phyloP scores from a whole-genome alignment of 2,888 invertebrate genomes.

The Athalia cordata region DNA sequence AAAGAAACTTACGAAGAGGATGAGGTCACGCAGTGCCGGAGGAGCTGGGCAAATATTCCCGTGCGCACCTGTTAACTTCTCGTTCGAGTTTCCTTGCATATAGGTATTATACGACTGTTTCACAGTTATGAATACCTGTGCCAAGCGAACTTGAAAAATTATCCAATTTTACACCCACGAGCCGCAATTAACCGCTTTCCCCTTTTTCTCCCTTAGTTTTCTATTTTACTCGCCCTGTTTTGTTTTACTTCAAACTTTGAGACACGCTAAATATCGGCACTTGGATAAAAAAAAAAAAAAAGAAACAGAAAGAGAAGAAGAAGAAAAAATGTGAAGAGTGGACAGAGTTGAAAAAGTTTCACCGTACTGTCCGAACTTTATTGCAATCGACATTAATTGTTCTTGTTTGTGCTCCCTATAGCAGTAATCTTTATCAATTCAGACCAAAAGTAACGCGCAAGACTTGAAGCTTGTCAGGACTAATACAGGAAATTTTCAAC shows the following conservation, averaged over 20 bases:
- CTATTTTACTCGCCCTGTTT: no score
- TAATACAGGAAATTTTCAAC: background rate
- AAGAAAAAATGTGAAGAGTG: background rate
- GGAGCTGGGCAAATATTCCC: background rate
- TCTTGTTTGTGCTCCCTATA: background rate
- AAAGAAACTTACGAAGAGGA: no score
- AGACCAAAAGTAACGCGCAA: background rate
- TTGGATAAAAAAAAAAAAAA: conserved; percentile 5
- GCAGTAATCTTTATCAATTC: background rate
- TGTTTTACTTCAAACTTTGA: background rate
- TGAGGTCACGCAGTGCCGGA: no score
- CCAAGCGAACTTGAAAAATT: conserved; percentile 22
- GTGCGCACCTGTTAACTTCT: conserved; percentile 36
- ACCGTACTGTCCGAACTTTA: conserved; percentile 15
- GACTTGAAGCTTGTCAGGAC: background rate
- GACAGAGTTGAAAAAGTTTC: conserved; percentile 13
- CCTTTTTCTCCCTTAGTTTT: background rate
- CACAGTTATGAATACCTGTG: background rate
- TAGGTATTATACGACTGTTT: background rate
- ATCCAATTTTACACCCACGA: conserved; percentile 18
- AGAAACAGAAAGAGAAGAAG: background rate
- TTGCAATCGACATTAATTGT: conserved; percentile 22
- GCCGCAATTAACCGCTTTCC: conserved; percentile 15
- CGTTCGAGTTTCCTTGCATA: background rate
- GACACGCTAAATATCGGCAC: background rate